Conservation (phyloP, 2,888 invertebrate species). For the Lomographa bimaculata region DNA sequence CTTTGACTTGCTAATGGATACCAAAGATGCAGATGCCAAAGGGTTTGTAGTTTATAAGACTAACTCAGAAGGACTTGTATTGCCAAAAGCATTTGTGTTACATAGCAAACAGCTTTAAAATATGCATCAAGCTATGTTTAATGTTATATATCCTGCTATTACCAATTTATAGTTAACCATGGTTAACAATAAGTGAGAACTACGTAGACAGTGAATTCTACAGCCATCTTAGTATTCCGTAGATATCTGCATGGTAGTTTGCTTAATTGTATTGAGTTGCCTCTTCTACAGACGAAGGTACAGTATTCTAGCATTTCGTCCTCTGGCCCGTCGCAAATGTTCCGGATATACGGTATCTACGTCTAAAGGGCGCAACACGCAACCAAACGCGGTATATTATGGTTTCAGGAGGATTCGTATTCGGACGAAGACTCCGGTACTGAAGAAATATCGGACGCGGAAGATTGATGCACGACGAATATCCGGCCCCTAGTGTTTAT, state of each 20-base stretch:
- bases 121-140: too few relatives aligned
- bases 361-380: conserved; percentile 54
- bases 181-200: too few relatives aligned
- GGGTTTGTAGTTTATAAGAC: too few relatives aligned
- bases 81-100: too few relatives aligned
- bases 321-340: too few relatives aligned
- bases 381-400: conserved; percentile 70
- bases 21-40: too few relatives aligned
- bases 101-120: too few relatives aligned
- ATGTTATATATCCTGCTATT: too few relatives aligned
- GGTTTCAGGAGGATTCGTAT: conserved; percentile 81
- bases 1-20: too few relatives aligned
- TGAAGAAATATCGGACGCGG: conserved; percentile 75
- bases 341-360: conserved; percentile 56
- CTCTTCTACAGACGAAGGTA: conserved; percentile 64
- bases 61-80: too few relatives aligned
- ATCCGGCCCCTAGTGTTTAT: conserved; percentile 48
- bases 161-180: too few relatives aligned
- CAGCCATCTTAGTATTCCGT: conserved; percentile 63
- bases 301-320: conserved; percentile 44
- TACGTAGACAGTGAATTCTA: conserved; percentile 77
- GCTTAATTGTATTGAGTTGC: conserved; percentile 51
- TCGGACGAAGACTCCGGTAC: conserved; percentile 78
- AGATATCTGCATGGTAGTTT: conserved; percentile 65
- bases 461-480: conserved; percentile 66